Evolutionary conservation across 1,140 invertebrate genomes (phyloP).

Genomic region (Battus philenor): DNA sequence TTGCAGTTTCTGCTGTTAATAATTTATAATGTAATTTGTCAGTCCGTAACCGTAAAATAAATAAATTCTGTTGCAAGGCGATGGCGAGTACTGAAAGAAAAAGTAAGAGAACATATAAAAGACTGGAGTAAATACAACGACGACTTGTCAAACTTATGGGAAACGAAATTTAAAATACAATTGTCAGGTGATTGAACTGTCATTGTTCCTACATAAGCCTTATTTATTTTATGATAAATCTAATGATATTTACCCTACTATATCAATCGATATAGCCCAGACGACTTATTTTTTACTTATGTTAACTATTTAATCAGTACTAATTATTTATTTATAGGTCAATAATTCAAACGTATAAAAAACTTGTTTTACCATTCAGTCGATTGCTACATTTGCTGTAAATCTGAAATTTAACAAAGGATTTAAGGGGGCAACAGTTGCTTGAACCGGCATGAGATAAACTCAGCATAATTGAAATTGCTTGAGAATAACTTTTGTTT

Average conservation of each 20-base stretch:
- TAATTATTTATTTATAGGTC: background rate
- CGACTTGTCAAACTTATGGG: slow-evolving; percentile 48
- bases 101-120: slow-evolving; percentile 41
- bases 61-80: slow-evolving; percentile 26
- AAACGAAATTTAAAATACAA: slow-evolving; percentile 39
- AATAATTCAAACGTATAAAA: background rate
- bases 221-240: background rate
- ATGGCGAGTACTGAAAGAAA: slow-evolving; percentile 50
- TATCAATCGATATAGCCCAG: background rate
- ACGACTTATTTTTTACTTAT: background rate
- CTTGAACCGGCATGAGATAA: no score
- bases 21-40: background rate
- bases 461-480: no score
- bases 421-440: no score
- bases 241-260: background rate
- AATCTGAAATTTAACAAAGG: no score
- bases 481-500: no score
- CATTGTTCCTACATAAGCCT: no score
- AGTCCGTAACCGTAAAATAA: background rate
- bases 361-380: background rate
- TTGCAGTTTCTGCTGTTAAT: background rate
- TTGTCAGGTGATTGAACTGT: no score
- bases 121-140: slow-evolving; percentile 53
- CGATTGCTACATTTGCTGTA: background rate
- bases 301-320: background rate